A percentile compares a stretch with the other conserved stretches of the same genome.
phyloP scores from a whole-genome alignment of 2,113 vertebrate species.

The Acrocephalus arundinaceus region DNA sequence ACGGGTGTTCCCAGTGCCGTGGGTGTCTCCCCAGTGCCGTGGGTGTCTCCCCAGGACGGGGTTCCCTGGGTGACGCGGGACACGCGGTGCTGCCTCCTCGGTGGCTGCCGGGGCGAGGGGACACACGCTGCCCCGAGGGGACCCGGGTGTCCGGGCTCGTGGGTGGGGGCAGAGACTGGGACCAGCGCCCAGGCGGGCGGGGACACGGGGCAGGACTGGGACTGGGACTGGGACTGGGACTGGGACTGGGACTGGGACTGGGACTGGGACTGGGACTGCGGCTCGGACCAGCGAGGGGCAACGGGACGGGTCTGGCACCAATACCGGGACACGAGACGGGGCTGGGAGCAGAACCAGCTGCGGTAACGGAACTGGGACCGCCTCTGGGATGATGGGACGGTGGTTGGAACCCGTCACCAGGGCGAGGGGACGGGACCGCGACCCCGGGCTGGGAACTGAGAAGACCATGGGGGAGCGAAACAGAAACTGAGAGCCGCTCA shows the following conservation, averaged over 20 bases:
- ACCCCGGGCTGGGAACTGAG: not conserved
- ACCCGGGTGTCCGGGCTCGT: not conserved
- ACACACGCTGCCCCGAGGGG: not conserved
- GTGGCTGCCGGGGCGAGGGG: not conserved
- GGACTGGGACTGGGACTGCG: rapidly evolving
- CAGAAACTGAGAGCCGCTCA: not conserved
- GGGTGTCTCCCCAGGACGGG: not conserved
- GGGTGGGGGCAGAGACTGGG: not conserved
- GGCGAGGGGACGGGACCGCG: not conserved
- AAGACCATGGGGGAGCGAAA: not conserved
- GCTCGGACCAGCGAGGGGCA: not conserved
- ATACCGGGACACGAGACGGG: not conserved
- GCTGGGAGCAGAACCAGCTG: not conserved
- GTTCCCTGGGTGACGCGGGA: not conserved
- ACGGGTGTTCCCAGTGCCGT: not conserved
- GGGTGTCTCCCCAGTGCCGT: not conserved
- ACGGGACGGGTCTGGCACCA: not conserved
- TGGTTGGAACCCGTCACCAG: not conserved
- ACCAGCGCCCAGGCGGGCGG: not conserved
- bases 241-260: not conserved
- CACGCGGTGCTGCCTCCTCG: not conserved
- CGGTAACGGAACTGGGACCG: not conserved
- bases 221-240: not conserved
- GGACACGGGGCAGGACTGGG: not conserved
- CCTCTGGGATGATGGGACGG: not conserved